Percentiles rank a stretch among this genome's conserved stretches.
These are phyloP conservation scores for Oscheius sp. DNA, from an alignment of 1,140 invertebrate genomes.

Conservation along the genomic window DNA sequence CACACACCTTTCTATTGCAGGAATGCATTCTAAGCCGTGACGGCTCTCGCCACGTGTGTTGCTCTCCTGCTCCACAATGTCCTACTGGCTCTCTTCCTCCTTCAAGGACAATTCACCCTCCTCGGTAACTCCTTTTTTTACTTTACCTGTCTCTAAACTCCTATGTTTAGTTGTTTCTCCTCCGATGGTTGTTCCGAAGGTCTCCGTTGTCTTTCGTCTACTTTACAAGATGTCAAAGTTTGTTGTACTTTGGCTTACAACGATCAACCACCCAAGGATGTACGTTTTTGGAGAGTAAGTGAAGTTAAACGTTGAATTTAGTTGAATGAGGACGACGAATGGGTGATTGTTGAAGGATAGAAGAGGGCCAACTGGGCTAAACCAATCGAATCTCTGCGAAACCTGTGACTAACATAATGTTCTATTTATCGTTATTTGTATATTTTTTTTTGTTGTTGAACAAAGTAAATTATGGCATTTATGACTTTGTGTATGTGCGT, in stretches of 20 bases:
- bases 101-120: no score
- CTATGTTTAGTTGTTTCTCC: neutral
- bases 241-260: neutral
- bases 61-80: neutral
- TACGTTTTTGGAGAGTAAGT: no score
- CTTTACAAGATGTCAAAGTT: neutral
- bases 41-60: constrained; percentile 14
- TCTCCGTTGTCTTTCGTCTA: neutral
- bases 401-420: neutral
- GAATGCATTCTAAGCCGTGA: constrained; percentile 4
- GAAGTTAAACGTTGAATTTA: no score
- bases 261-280: neutral
- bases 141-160: neutral
- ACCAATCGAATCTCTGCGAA: neutral
- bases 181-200: neutral
- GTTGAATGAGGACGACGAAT: neutral
- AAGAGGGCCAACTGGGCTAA: no score
- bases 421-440: no score
- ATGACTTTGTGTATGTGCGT: neutral
- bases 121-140: neutral
- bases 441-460: constrained; percentile 1
- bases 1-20: neutral
- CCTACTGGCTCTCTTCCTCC: neutral
- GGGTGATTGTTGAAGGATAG: neutral
- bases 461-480: neutral